Conservation (phyloP, 2,113 vertebrate species). For the Gymnogyps californianus region DNA sequence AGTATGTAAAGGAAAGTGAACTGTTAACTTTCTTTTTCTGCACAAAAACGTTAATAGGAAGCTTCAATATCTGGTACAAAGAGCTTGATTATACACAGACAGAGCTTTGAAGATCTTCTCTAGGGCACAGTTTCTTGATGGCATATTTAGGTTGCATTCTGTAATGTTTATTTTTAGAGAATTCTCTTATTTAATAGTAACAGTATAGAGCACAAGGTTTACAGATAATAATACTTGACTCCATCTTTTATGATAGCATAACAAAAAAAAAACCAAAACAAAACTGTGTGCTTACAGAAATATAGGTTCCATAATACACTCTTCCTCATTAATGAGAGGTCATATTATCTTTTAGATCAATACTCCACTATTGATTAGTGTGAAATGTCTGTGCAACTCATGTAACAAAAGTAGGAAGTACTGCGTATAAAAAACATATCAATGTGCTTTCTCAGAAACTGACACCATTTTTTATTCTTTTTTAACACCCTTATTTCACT, state of each 20-base stretch:
- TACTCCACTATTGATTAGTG: neutral
- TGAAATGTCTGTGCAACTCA: neutral
- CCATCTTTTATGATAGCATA: neutral
- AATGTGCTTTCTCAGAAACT: constrained; percentile 23
- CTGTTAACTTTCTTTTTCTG: neutral
- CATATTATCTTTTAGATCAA: neutral
- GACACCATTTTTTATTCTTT: neutral
- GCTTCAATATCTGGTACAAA: neutral
- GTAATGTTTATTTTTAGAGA: neutral
- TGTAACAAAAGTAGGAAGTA: neutral
- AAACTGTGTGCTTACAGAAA: neutral
- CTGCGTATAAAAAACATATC: neutral
- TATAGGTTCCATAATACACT: neutral
- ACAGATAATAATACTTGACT: neutral
- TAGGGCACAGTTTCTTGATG: neutral
- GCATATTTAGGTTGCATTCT: neutral
- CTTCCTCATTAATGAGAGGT: neutral
- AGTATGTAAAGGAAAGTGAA: neutral
- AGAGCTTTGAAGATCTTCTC: neutral
- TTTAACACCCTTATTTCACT: neutral
- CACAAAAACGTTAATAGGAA: neutral
- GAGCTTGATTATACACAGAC: neutral
- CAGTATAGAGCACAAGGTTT: neutral
- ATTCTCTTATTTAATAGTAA: neutral
- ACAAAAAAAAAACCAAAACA: neutral